Evolutionary conservation across 2,113 vertebrate species (phyloP), one percentile per base, ranked within the genome.

Genomic region (Cervus canadensis): DNA sequence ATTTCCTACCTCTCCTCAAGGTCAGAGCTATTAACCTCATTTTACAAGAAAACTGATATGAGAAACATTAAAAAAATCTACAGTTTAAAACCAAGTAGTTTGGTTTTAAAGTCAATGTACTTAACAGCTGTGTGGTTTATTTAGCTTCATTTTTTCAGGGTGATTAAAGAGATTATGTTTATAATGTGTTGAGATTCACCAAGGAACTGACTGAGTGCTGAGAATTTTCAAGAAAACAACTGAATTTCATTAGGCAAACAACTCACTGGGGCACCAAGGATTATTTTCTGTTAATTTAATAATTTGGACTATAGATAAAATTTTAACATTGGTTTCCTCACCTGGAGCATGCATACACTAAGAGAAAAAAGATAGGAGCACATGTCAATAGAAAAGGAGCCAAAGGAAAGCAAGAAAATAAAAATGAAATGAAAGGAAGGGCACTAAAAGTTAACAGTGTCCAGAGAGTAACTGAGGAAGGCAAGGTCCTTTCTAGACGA

Each of bases 271-370:
- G 48, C 45, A 93, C n/a, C 54, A 84, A 88, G 5, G 14, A 71
- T 83, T 78, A 95, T 56, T 94, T 81, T 89, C 57, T 67, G 12
- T 83, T 87, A 78, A 33, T 91, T 90, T 93, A 59, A 13, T 76
- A 88, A 76, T 86, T 92, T 74, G 93, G 74, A 89, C 7, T 52
- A 23, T 21, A 90, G 30, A 87, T 1, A 82, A 54, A 89, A 97
- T 92, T 92, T 96, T 87, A 86, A 57, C 7, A 78, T 8, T 83
- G 12, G 6, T 93, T 93, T 97, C 79, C 76, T 93, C 36, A 85
- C 5, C 4, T 91, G 56, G 14, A 76, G 28, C 57, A 25, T 56
- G 71, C 6, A 67, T 84, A 56, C 10, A 87, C 26, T 76, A 60
- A 78, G 40, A 62, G 16, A 17, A 43, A 78, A 81, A 85, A 45